phyloP scores from a whole-genome alignment of 2,888 invertebrate species.

The Junonia oenone region DNA sequence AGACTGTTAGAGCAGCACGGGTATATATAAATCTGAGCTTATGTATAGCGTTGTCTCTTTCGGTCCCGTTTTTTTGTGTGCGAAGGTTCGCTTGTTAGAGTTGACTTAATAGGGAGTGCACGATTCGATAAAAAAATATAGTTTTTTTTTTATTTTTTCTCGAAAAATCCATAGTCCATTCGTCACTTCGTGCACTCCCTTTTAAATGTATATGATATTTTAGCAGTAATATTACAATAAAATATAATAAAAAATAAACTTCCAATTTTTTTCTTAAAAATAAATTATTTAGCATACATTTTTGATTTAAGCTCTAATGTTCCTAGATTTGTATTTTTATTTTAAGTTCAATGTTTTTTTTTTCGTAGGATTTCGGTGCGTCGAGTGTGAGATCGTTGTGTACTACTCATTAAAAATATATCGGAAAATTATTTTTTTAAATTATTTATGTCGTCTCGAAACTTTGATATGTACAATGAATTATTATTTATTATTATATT shows the following conservation, averaged over 20 bases:
- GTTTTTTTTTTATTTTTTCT: neutral
- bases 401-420: conserved; percentile 2
- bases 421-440: neutral
- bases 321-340: conserved; percentile 70
- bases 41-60: neutral
- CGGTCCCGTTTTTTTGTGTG: neutral
- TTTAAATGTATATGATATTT: conserved; percentile 13
- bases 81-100: neutral
- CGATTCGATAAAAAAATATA: neutral
- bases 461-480: neutral
- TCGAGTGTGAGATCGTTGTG: conserved; percentile 9
- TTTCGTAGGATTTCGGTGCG: conserved; percentile 25
- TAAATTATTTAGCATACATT: conserved; percentile 67
- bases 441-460: neutral
- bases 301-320: conserved; percentile 69
- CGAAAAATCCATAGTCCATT: neutral
- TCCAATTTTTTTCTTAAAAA: conserved; percentile 41
- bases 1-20: neutral
- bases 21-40: neutral
- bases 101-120: neutral
- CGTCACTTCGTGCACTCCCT: neutral
- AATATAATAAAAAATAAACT: conserved; percentile 36
- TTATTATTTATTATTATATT: conserved; percentile 2
- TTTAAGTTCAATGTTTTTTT: conserved; percentile 37
- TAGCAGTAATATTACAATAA: conserved; percentile 10